Percentiles rank a stretch among this genome's conserved stretches.
Conservation (phyloP, 2,797 vertebrate genomes). For the Stomatorhinus walkeri region DNA sequence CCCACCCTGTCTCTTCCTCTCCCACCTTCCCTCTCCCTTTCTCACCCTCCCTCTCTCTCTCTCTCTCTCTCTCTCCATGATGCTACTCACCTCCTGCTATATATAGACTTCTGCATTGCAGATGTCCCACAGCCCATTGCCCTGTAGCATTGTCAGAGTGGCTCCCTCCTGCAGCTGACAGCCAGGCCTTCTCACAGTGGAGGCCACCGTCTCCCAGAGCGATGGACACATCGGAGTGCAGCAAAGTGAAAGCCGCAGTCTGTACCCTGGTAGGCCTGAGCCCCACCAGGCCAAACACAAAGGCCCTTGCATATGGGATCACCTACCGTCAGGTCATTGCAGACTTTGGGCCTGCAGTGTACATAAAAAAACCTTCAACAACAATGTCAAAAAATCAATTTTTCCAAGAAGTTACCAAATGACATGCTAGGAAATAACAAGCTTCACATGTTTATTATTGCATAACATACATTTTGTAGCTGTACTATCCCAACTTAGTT, state of each 20-base stretch:
- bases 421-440: neutral
- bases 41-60: neutral
- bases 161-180: neutral
- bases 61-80: slow-evolving; percentile 12
- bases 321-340: neutral
- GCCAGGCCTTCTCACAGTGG: neutral
- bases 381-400: neutral
- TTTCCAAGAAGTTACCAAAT: neutral
- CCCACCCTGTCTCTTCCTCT: neutral
- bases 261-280: neutral
- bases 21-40: neutral
- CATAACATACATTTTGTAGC: neutral
- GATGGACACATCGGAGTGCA: neutral
- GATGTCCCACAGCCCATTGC: slow-evolving; percentile 46
- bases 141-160: slow-evolving; percentile 44
- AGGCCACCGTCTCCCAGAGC: neutral
- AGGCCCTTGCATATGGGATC: neutral
- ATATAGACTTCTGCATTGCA: slow-evolving; percentile 62
- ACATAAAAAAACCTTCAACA: neutral
- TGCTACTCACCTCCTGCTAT: slow-evolving; percentile 49
- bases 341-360: neutral
- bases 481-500: neutral
- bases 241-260: neutral
- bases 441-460: neutral
- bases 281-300: neutral